Base-by-base conservation (phyloP, 2,797 vertebrate species). In the Catharus ustulatus region DNA sequence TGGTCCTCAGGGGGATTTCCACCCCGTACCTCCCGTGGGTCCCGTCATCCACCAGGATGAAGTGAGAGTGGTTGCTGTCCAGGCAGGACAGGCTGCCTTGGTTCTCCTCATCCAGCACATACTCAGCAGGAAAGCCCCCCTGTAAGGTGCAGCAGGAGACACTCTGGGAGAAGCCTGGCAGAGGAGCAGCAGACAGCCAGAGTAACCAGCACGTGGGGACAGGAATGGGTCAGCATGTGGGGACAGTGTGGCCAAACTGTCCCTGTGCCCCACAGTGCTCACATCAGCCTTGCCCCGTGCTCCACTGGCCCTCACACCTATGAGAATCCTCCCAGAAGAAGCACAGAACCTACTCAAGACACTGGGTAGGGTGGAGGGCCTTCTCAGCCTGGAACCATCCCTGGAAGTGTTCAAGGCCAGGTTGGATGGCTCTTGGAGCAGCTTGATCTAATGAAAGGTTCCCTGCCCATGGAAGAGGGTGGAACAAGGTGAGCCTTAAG, bases 41-140 rank as follows among this genome's bases (percentile, higher is more conserved):
- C 17, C 99, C 99, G 3, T 99, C 97, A 1, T 99, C 99, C 97
- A 99, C 99, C 62, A 99, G 97, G 94, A 99, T 98, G 96, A 99
- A 99, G 93, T 99, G 99, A 21, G 99, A 98, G 89, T 99, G 99
- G 96, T 99, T 99, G 97, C 96, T 98, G 88, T 99, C 99, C 32
- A 99, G 98, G 92, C 99, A 99, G 15, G 98, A 98, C 48, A 99
- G 96, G 10, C 59, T 86, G 38, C 98, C 98, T 87, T 99, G 99
- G 59, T 97, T 98, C 67, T 98, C 97, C 86, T 98, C 98, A 36
- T 99, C 99, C 96, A 99, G 61, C 7, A 95, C 2, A 7, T 99
- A 99, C 87, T 98, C 91, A 2, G 98, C 98, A 11, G 98, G 99
- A 89, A 99, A 99, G 63, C 97, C 61, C 1, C 98, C 99, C 99